Percentiles rank a stretch among this genome's conserved stretches.
Evolutionary conservation across 1,140 invertebrate genomes (phyloP).

Genomic region (Pararge aegeria): DNA sequence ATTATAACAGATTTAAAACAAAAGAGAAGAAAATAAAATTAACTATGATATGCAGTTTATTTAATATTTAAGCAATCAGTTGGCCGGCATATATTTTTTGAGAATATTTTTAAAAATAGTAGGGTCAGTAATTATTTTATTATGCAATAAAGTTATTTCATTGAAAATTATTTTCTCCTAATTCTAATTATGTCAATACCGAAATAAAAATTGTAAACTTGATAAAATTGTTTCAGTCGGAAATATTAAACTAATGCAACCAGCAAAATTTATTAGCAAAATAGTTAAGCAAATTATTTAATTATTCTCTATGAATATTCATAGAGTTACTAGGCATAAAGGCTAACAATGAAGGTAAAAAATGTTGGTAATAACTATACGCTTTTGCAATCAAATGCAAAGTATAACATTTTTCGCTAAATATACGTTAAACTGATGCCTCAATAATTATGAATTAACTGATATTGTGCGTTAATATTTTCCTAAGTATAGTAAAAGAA

Average conservation of each 20-base stretch:
- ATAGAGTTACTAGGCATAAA: conserved; percentile 47
- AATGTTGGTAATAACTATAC: conserved; percentile 33
- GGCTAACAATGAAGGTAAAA: conserved; percentile 54
- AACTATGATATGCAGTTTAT: too few species aligned
- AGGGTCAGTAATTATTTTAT: too few species aligned
- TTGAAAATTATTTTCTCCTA: too few species aligned
- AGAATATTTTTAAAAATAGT: too few species aligned
- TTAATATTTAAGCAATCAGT: too few species aligned
- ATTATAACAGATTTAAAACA: too few species aligned
- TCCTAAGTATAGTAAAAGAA: too few species aligned
- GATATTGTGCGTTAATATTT: not conserved
- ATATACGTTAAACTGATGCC: conserved; percentile 15
- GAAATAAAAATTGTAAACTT: not conserved
- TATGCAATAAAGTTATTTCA: too few species aligned
- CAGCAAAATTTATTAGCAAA: conserved; percentile 2
- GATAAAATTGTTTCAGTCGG: not conserved
- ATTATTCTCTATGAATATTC: conserved; percentile 50
- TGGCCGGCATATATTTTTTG: too few species aligned
- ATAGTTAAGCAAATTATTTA: conserved; percentile 26
- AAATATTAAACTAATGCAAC: conserved; percentile 3
- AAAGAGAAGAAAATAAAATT: too few species aligned
- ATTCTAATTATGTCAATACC: too few species aligned
- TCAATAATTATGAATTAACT: conserved; percentile 9
- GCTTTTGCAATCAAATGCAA: conserved; percentile 32
- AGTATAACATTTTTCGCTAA: conserved; percentile 22